These are phyloP conservation scores for Apteryx mantelli DNA, from an alignment of 2,113 vertebrate species.

Conservation along the genomic window DNA sequence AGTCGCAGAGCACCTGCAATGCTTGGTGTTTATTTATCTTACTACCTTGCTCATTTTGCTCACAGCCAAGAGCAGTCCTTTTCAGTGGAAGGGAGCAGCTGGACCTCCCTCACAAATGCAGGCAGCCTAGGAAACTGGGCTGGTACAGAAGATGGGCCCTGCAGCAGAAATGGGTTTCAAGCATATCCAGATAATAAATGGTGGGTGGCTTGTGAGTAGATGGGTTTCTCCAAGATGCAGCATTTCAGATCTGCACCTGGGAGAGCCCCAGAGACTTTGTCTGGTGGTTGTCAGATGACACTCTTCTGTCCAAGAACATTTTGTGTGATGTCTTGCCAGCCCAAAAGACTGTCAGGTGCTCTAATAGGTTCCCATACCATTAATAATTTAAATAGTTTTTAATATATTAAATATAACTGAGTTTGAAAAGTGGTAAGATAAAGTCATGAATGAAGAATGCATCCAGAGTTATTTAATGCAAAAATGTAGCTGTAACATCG, in stretches of 20 bases:
- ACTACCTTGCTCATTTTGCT: background rate
- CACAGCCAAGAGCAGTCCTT: background rate
- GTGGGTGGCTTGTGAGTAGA: fast-evolving
- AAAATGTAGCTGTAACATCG: fast-evolving
- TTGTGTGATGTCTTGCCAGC: too few species aligned
- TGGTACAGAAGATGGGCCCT: background rate
- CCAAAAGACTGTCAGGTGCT: background rate
- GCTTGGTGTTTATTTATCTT: background rate
- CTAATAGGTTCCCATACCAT: background rate
- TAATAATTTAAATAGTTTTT: background rate
- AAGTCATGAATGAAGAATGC: background rate
- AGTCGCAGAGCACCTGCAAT: background rate
- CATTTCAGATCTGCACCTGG: background rate
- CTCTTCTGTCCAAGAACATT: background rate
- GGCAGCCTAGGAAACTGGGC: background rate
- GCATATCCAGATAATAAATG: background rate
- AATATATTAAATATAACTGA: background rate
- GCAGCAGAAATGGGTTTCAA: background rate
- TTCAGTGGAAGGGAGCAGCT: background rate
- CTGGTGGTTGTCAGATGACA: background rate
- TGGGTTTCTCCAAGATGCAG: background rate
- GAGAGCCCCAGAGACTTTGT: background rate
- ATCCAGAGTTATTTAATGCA: background rate
- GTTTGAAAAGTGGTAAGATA: background rate
- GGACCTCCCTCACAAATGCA: background rate